These are phyloP conservation scores for Esperia sulphurella DNA, from an alignment of 2,888 invertebrate genomes.

Conservation along the genomic window DNA sequence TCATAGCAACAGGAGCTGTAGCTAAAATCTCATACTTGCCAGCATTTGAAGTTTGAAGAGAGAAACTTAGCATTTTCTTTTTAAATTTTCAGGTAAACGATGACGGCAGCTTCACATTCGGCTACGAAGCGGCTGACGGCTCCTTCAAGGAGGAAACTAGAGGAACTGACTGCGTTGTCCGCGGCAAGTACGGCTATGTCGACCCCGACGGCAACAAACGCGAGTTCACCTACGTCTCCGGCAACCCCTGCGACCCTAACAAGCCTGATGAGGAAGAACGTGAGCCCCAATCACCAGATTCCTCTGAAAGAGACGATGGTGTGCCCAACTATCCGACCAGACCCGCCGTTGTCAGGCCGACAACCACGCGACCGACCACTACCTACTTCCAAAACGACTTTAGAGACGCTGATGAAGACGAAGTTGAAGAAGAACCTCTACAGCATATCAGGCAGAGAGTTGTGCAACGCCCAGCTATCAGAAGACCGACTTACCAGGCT, in stretches of 20 bases:
- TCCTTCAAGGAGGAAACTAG: constrained; percentile 93
- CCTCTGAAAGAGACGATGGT: constrained; percentile 80
- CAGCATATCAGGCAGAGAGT: constrained; percentile 68
- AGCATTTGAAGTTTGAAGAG: too few species aligned
- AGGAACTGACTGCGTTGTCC: constrained; percentile 91
- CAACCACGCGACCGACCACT: constrained; percentile 79
- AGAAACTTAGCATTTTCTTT: too few species aligned
- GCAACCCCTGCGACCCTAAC: constrained; percentile 92
- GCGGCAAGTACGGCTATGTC: constrained; percentile 92
- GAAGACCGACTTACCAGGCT: constrained; percentile 68
- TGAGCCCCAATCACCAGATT: constrained; percentile 74
- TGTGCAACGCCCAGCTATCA: constrained; percentile 66
- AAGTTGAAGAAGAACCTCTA: constrained; percentile 74
- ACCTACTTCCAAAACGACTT: constrained; percentile 87
- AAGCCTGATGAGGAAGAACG: constrained; percentile 85
- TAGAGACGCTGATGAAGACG: constrained; percentile 81
- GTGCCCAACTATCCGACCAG: constrained; percentile 81
- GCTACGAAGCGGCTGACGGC: constrained; percentile 91
- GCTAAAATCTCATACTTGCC: too few species aligned
- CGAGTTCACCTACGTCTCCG: constrained; percentile 92
- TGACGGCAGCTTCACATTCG: constrained; percentile 91
- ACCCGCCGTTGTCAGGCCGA: constrained; percentile 60
- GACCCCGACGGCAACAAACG: constrained; percentile 92
- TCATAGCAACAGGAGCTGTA: too few species aligned
- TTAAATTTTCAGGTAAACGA: constrained; percentile 81